A percentile compares a stretch with the other conserved stretches of the same genome.
Evolutionary conservation across 2,797 vertebrate species (phyloP).

Genomic region (Tachyglossus aculeatus): DNA sequence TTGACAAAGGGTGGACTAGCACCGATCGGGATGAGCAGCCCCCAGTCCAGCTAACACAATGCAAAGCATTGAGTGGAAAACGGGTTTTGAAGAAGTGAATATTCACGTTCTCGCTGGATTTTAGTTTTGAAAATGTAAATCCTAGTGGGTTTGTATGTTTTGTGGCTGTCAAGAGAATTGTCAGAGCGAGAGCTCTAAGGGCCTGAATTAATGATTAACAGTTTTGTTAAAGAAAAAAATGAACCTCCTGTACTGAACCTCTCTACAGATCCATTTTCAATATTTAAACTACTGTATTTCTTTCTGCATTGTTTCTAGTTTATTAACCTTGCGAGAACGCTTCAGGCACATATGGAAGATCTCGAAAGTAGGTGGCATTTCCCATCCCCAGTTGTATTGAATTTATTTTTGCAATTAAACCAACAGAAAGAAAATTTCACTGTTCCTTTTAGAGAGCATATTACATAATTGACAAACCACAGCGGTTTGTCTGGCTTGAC

Average conservation of each 20-base stretch:
- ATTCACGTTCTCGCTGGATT: no score
- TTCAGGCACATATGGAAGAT: slow-evolving; percentile 99
- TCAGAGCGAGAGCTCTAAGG: slow-evolving; percentile 32
- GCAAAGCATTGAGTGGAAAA: no score
- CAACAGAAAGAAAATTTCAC: slow-evolving; percentile 39
- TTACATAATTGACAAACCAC: neutral
- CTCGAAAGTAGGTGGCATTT: slow-evolving; percentile 94
- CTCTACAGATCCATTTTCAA: slow-evolving; percentile 70
- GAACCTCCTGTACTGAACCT: slow-evolving; percentile 68
- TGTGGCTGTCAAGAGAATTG: slow-evolving; percentile 34
- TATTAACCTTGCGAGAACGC: slow-evolving; percentile 98
- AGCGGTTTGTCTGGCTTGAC: neutral
- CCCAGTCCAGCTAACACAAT: no score
- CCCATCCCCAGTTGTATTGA: slow-evolving; percentile 59
- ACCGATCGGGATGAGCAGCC: no score
- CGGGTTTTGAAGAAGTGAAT: no score
- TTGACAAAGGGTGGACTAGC: no score
- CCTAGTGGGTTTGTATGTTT: slow-evolving; percentile 43
- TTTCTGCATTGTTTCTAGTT: slow-evolving; percentile 91
- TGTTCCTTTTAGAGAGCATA: slow-evolving; percentile 56
- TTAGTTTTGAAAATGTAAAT: no score
- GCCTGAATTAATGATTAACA: slow-evolving; percentile 45
- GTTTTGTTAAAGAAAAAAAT: slow-evolving; percentile 49
- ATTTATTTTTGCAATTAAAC: slow-evolving; percentile 62
- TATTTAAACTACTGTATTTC: slow-evolving; percentile 78